Percentiles rank a stretch among this genome's conserved stretches.
phyloP scores from a whole-genome alignment of 1,140 invertebrate species.

The Eupeodes corollae region DNA sequence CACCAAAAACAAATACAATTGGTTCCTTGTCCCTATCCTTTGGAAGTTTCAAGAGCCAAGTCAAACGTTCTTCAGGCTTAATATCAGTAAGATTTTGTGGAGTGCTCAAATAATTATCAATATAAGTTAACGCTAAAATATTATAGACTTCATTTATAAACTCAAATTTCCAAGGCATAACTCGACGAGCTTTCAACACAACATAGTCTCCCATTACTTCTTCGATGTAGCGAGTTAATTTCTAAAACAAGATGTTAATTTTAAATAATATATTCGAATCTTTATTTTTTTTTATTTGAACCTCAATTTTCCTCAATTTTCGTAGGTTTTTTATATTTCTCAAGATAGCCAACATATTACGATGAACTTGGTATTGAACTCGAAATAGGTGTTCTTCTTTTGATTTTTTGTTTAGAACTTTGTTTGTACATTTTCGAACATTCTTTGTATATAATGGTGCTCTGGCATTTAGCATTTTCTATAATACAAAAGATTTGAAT shows the following conservation, averaged over 20 bases:
- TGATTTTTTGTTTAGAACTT: background rate
- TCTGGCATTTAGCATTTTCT: slow-evolving; percentile 28
- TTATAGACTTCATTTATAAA: slow-evolving; percentile 34
- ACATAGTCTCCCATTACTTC: slow-evolving; percentile 26
- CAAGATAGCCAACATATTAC: slow-evolving; percentile 26
- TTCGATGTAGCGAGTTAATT: slow-evolving; percentile 18
- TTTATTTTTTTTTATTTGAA: slow-evolving; percentile 3
- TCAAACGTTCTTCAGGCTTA: slow-evolving; percentile 11
- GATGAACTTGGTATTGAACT: slow-evolving; percentile 27
- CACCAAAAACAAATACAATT: slow-evolving; percentile 18
- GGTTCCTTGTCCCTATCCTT: slow-evolving; percentile 12
- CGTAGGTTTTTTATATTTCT: slow-evolving; percentile 13
- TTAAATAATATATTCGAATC: background rate
- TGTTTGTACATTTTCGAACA: slow-evolving; percentile 11
- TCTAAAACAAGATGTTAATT: slow-evolving; percentile 11
- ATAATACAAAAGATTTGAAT: too few species aligned
- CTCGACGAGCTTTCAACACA: slow-evolving; percentile 21
- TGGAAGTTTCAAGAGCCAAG: slow-evolving; percentile 10
- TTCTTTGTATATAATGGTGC: slow-evolving; percentile 26
- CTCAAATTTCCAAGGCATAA: slow-evolving; percentile 32
- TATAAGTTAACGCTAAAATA: slow-evolving; percentile 19
- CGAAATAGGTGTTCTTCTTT: slow-evolving; percentile 17
- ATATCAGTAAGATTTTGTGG: slow-evolving; percentile 12
- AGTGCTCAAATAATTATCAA: slow-evolving; percentile 14
- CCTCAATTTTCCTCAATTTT: slow-evolving; percentile 10